Base-by-base conservation (phyloP, 2,113 vertebrate species). In the Bettongia penicillata region DNA sequence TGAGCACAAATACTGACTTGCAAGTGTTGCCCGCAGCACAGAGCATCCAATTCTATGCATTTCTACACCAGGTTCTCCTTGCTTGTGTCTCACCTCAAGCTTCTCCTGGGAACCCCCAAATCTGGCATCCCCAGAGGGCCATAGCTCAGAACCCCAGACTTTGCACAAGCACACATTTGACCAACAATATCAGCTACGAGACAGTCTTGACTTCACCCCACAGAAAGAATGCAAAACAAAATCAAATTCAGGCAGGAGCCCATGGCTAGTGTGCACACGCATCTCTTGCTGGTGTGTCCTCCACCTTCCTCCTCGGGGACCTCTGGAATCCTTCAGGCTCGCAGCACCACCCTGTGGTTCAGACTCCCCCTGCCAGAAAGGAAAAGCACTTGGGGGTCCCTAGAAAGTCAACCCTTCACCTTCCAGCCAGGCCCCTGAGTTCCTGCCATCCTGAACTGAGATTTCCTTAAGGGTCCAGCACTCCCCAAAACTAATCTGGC, bases 1-100 rank as follows among this genome's bases (percentile, higher is more conserved):
- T 0, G 51, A 77, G 48, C 93, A 53, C 22, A 28, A 96, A 68
- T 90, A 25, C 57, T 96, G 92, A 97, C 93, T 94, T 97, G 95
- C 93, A 91, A 28, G 49, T 84, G 90, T 23, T 84, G 2, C 7
- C 19, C 43, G 6, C n/a, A 23, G n/a, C 19, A 7, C 31, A 68
- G n/a, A 84, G 23, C n/a, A 23, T 2, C 0, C 57, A 43, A 43
- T 84, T 16, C 31, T n/a, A 77, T 37, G 12, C 14, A 5, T n/a
- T 77, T 3, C 5, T 37, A 77, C 1, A 16, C 48, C 37, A 68
- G 57, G 31, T 11, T 68, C 57, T 68, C 31, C 31, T 61, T 68
- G 57, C 28, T 37, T 31, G 28, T 37, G 31, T 28, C 57, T 61
- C 57, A 31, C 11, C 11, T n/a, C 61, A n/a, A 77, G 37, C 2